Percentiles rank a stretch among this genome's conserved stretches.
phyloP scores from a whole-genome alignment of 2,888 invertebrate genomes.

The Limenitis camilla region DNA sequence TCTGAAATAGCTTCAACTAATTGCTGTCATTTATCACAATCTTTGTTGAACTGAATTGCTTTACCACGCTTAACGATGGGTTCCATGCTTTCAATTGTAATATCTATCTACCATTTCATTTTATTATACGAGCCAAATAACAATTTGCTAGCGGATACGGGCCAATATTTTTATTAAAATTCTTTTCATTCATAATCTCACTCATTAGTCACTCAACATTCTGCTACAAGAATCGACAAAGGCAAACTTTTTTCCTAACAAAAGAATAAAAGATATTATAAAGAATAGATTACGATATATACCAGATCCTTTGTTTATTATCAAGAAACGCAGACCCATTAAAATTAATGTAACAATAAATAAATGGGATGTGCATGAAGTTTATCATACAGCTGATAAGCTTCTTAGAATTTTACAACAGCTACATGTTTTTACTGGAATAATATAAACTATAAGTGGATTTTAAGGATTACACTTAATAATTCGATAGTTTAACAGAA shows the following conservation, averaged over 20 bases:
- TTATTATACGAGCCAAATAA: neutral
- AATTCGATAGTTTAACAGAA: too few species aligned
- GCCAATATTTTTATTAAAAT: too few species aligned
- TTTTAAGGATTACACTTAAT: too few species aligned
- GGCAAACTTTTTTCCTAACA: too few species aligned
- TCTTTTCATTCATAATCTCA: too few species aligned
- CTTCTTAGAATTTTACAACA: neutral
- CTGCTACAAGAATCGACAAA: too few species aligned
- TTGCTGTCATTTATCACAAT: slow-evolving; percentile 6
- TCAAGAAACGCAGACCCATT: slow-evolving; percentile 7
- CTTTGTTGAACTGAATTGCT: slow-evolving; percentile 7
- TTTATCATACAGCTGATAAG: neutral
- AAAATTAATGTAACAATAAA: slow-evolving; percentile 3
- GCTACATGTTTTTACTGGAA: neutral
- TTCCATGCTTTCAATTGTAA: neutral
- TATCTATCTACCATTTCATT: neutral
- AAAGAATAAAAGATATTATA: neutral
- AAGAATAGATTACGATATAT: neutral
- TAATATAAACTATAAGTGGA: too few species aligned
- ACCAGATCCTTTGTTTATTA: slow-evolving; percentile 2
- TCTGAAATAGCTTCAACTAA: slow-evolving; percentile 1
- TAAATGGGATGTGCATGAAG: neutral
- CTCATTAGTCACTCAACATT: too few species aligned
- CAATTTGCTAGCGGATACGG: neutral
- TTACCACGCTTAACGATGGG: slow-evolving; percentile 1